Base-by-base conservation (phyloP, 2,888 invertebrate genomes). In the Metellina segmentata region DNA sequence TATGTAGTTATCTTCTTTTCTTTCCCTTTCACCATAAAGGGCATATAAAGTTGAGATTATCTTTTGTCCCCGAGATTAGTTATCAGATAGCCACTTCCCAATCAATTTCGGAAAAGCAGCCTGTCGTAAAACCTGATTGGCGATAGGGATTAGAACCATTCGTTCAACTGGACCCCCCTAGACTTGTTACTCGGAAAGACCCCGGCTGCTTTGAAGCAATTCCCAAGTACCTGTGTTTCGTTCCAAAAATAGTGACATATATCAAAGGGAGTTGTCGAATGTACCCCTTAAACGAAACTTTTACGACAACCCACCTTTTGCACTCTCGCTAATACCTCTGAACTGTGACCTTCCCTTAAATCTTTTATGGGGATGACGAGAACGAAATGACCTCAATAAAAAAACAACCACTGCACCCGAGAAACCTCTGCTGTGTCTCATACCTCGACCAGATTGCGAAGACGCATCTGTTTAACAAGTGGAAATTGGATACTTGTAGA, bases 341-440 rank as follows among this genome's bases (percentile, higher is more conserved):
- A 79, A 69, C 86, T 71, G 7, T 52, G 78, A 86, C 86, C 86
- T 70, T 52, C 52, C 13, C 53, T 20, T 79, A 71, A 79, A 9
- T 70, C 86, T 86, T 52, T 7, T 20, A 52, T 7, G 69, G 34
- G 75, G 74, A 16, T 49, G 19, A 19, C 48, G 13, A 16, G 85
- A 61, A 85, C 75, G 34, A n/a, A 52, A 20, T 79, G 86, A 86
- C 86, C 86, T 70, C 78, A 71, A 78, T 86, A 86, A 71, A 19
- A 19, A 34, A 72, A 51, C 13, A 69, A 51, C 71, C 86, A 52
- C 78, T 11, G 51, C 49, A 71, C 51, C 9, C 16, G 48, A 16
- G 61, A 83, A 52, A 74, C 74, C 20, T 11, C 20, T 34, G 49
- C 61, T 79, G 53, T 79, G 53, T 20, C 53, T 34, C 70, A n/a